Evolutionary conservation across 2,797 vertebrate species (phyloP).

Genomic region (Phaenicophaeus curvirostris): DNA sequence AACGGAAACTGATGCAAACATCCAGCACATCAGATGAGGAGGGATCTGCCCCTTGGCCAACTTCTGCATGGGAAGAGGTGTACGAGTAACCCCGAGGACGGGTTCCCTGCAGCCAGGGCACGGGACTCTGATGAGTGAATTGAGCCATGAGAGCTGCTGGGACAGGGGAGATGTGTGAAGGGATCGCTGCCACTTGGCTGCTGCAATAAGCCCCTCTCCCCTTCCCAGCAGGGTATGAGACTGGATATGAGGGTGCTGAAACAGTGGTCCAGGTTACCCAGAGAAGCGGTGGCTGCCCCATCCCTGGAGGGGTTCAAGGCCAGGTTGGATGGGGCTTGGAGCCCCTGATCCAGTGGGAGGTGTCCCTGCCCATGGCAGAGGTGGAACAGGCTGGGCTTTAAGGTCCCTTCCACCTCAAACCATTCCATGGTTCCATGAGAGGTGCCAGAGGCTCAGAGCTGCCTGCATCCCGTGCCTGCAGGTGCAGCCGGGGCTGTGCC

Average conservation of each 20-base stretch:
- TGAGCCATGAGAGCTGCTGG: not conserved
- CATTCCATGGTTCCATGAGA: not conserved
- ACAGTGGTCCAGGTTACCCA: no score
- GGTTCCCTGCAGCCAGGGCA: not conserved
- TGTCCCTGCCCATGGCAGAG: no score
- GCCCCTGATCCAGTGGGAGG: no score
- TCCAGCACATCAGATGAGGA: not conserved
- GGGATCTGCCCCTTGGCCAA: not conserved
- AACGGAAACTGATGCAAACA: not conserved
- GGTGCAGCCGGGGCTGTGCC: not conserved
- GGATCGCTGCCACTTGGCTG: accelerated
- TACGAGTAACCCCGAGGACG: accelerated
- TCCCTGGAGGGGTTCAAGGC: no score
- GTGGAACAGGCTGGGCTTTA: no score
- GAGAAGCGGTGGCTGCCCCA: no score
- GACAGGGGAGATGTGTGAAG: not conserved
- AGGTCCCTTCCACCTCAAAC: no score
- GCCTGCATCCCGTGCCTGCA: not conserved
- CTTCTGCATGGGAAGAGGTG: not conserved
- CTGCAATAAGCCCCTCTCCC: not conserved
- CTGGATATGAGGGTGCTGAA: no score
- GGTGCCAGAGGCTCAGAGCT: not conserved
- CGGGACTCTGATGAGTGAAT: accelerated
- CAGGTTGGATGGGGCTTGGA: no score
- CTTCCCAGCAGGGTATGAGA: not conserved